These are phyloP conservation scores for Plutella xylostella DNA, from an alignment of 2,888 invertebrate species.

Conservation along the genomic window DNA sequence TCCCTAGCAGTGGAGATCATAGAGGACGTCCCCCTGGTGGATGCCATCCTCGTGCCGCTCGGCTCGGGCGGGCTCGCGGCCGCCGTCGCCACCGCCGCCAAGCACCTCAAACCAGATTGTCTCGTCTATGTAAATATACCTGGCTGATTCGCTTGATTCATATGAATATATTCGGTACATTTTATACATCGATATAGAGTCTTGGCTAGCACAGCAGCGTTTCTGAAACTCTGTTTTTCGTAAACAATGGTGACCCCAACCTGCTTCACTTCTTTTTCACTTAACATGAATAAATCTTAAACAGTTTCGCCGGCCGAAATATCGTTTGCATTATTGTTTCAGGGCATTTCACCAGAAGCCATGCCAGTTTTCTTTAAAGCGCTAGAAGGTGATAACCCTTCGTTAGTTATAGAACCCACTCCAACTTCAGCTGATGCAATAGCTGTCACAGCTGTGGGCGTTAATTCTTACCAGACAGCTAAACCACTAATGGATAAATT, in stretches of 20 bases:
- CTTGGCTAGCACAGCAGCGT: too few species aligned
- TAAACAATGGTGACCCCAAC: too few species aligned
- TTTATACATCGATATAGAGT: too few species aligned
- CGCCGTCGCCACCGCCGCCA: slow-evolving; percentile 86
- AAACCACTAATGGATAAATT: slow-evolving; percentile 81
- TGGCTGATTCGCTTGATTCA: too few species aligned
- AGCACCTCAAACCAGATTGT: slow-evolving; percentile 82
- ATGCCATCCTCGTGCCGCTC: slow-evolving; percentile 90
- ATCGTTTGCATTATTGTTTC: slow-evolving; percentile 6
- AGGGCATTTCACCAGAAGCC: slow-evolving; percentile 91
- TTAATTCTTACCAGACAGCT: slow-evolving; percentile 82
- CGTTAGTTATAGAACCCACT: too few species aligned
- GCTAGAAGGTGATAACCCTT: slow-evolving; percentile 74
- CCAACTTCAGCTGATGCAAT: slow-evolving; percentile 86
- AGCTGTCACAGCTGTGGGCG: slow-evolving; percentile 85
- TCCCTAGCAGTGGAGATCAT: slow-evolving; percentile 91
- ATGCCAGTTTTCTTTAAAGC: slow-evolving; percentile 87
- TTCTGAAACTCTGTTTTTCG: too few species aligned
- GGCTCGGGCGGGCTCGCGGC: slow-evolving; percentile 93
- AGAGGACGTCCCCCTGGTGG: slow-evolving; percentile 85
- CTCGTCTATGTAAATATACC: slow-evolving; percentile 89
- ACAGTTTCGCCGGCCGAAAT: not conserved
- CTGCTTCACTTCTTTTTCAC: too few species aligned
- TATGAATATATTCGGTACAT: too few species aligned
- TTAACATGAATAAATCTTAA: too few species aligned